A percentile compares a stretch with the other conserved stretches of the same genome.
Evolutionary conservation across 2,113 vertebrate species (phyloP).

Genomic region (Vireo altiloquus): DNA sequence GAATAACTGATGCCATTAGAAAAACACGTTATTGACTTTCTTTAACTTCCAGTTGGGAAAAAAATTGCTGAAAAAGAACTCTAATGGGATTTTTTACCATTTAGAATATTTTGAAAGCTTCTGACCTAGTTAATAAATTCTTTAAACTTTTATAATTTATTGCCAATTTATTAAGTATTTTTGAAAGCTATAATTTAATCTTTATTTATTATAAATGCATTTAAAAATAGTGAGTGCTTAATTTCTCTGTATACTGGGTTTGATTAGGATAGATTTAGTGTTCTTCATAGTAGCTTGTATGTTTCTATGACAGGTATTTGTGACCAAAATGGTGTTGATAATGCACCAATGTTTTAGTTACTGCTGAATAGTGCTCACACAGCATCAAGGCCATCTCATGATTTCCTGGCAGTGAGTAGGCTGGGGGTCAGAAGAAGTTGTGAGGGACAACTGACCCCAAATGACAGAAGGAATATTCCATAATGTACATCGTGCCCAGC

Average conservation of each 20-base stretch:
- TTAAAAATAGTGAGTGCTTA: not conserved
- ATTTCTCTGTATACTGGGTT: not conserved
- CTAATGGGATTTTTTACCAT: not conserved
- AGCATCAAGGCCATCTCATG: not conserved
- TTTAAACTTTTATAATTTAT: not conserved
- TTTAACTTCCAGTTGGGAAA: not conserved
- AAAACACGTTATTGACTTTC: not conserved
- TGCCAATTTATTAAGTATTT: not conserved
- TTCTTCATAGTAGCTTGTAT: not conserved
- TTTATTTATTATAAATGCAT: not conserved
- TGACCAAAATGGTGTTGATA: not conserved
- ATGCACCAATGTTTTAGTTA: not conserved
- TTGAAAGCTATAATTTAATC: not conserved
- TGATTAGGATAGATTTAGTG: not conserved
- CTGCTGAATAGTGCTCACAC: not conserved
- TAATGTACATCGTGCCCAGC: fast-evolving
- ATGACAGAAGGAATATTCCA: not conserved
- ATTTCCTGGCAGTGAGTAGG: not conserved
- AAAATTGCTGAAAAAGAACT: not conserved
- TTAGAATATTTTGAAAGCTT: not conserved
- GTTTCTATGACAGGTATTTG: not conserved
- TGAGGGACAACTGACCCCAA: not conserved
- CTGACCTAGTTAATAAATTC: not conserved
- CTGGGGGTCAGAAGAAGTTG: not conserved
- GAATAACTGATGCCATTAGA: not conserved